Evolutionary conservation across 2,888 invertebrate species (phyloP), one percentile per base, ranked within the genome.

Genomic region (Zelleria hepariella): DNA sequence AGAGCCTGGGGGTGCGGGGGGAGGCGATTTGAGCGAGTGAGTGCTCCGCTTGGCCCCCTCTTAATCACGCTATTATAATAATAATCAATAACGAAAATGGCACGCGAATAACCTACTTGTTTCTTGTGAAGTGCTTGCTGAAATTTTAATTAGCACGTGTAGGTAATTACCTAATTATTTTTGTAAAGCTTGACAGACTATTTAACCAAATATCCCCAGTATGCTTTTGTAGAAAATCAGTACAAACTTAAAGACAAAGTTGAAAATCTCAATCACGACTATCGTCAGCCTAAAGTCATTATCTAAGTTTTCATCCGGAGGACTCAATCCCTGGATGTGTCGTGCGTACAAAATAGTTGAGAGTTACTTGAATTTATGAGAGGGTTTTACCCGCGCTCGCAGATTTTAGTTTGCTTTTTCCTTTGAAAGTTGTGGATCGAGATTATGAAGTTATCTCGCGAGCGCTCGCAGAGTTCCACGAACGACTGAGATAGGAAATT

Each of bases 371-470:
- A 48, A 47, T 47, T 57, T 47, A 47, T 57, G 57, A 47, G 47
- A 57, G 57, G 47, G 23, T 57, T 57, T 47, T 47, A 26, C 47
- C 51, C 51, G 24, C 24, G n/a, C 8, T 47, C 18, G 15, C 61
- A 58, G 64, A 72, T 75, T 73, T 71, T 72, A 77, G 74, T 76
- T 77, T 76, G 67, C 67, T 69, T 66, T 71, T 68, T 66, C 67
- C 65, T 69, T 67, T 65, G 64, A 74, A 82, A 80, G 71, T 79
- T 80, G 60, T 15, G 67, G 66, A 80, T 77, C 73, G 68, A 77
- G 79, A 80, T 80, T 76, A 77, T 74, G 72, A 78, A 79, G 75
- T 80, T 79, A 74, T 76, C 69, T 73, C 66, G 62, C 60, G 61
- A 59, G 59, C 59, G 62, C 49, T 64, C 66, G 67, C 32, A 10